These are phyloP conservation scores for Trichoplusia ni DNA, from an alignment of 1,140 invertebrate species.

Conservation along the genomic window DNA sequence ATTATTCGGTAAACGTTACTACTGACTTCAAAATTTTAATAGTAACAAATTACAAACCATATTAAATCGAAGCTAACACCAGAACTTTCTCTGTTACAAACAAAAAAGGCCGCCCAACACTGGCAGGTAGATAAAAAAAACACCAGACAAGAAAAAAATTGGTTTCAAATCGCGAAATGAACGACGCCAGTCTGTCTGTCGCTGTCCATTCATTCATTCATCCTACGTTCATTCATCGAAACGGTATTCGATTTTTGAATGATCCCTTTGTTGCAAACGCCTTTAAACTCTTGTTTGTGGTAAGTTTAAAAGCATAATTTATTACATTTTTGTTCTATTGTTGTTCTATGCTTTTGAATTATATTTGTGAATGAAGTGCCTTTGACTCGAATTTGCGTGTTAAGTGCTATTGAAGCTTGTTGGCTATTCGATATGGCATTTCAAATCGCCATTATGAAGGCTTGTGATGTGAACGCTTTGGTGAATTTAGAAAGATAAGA, in stretches of 20 bases:
- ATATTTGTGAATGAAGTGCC: conserved; percentile 22
- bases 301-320: conserved; percentile 37
- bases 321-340: conserved; percentile 32
- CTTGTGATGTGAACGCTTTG: too few species aligned
- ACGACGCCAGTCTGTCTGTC: conserved; percentile 41
- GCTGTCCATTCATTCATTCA: conserved; percentile 30
- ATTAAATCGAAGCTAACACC: too few species aligned
- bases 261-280: background rate
- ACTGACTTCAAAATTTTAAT: too few species aligned
- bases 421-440: conserved; percentile 11
- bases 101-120: background rate
- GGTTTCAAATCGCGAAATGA: conserved; percentile 41
- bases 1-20: too few species aligned
- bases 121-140: conserved; percentile 17
- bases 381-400: conserved; percentile 27
- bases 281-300: conserved; percentile 30
- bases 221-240: conserved; percentile 31
- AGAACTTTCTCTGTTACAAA: conserved; percentile 6
- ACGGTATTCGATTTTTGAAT: conserved; percentile 26
- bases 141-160: conserved; percentile 27
- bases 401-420: conserved; percentile 6
- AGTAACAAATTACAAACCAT: too few species aligned
- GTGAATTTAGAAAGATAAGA: too few species aligned
- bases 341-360: background rate
- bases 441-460: conserved; percentile 22